Evolutionary conservation across 2,888 invertebrate genomes (phyloP), one percentile per base, ranked within the genome.

Genomic region (Acronicta leporina): DNA sequence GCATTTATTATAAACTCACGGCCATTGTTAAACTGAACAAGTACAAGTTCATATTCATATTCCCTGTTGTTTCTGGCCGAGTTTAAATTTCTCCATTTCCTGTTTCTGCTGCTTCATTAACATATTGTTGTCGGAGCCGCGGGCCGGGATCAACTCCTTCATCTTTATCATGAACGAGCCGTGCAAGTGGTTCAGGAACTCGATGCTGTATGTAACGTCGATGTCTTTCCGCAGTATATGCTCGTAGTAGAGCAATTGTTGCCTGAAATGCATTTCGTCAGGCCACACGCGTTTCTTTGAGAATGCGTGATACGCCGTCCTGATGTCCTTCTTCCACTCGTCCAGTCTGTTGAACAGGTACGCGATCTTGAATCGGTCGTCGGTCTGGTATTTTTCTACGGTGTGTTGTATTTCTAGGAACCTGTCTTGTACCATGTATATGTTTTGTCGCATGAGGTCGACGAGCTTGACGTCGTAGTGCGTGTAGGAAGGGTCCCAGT

Each of bases 121-220:
- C 33, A 33, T 33, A 0, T 3, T 1, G 1, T n/a, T 6, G n/a
- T 38, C n/a, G 35, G 13, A 0, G 38, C 38, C 41, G 15, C 0
- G 1, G 0, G 2, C 1, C 8, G 69, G 40, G 6, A 64, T 0
- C 9, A 69, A 0, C 3, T 0, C 0, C 0, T 52, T 16, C 30
- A 68, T 13, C 42, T 15, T 40, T n/a, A 7, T 14, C 33, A 38
- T 27, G 15, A 40, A 60, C 8, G n/a, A 6, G 14, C 0, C 8
- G 59, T 83, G 78, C 6, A 77, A 8, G 2, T 65, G 25, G 13
- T 80, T 51, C 6, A 84, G 44, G 51, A 73, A 59, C 59, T 88
- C 85, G 35, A 82, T 71, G 2, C 82, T 77, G 73, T 88, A 87
- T 0, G 82, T 75, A 10, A 87, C 58, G 63, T 88, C 87, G 11